Evolutionary conservation across 2,113 vertebrate genomes (phyloP).

Genomic region (Perca schrenkii): DNA sequence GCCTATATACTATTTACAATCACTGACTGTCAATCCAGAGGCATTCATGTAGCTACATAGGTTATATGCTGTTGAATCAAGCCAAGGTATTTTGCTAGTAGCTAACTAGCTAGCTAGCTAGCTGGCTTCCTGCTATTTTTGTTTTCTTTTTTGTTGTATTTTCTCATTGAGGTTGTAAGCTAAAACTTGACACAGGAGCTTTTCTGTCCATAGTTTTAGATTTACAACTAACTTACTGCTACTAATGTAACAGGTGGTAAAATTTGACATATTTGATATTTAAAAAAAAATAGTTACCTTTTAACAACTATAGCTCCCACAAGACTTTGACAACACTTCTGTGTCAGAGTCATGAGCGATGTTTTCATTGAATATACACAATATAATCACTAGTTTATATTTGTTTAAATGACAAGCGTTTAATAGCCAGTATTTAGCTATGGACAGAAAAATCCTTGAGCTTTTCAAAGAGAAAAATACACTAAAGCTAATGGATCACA

Average conservation of each 20-base stretch:
- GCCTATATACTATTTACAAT: background rate
- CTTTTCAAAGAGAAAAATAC: background rate
- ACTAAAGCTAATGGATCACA: background rate
- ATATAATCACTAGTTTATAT: background rate
- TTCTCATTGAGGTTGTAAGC: background rate
- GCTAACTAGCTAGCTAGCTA: background rate
- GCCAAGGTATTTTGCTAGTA: background rate
- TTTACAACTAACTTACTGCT: background rate
- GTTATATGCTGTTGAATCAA: background rate
- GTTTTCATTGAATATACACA: background rate
- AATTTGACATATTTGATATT: no score
- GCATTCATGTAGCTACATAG: background rate
- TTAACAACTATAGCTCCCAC: background rate
- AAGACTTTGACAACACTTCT: background rate
- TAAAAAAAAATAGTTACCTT: background rate
- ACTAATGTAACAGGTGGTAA: background rate
- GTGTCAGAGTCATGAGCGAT: background rate
- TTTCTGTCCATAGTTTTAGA: background rate
- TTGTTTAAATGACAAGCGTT: background rate
- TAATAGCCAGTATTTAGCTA: background rate
- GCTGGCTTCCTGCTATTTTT: background rate
- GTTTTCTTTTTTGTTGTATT: background rate
- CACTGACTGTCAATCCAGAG: background rate
- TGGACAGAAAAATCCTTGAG: background rate
- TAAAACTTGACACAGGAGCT: background rate